Conservation (phyloP, 2,888 invertebrate species). For the Polyommatus icarus region DNA sequence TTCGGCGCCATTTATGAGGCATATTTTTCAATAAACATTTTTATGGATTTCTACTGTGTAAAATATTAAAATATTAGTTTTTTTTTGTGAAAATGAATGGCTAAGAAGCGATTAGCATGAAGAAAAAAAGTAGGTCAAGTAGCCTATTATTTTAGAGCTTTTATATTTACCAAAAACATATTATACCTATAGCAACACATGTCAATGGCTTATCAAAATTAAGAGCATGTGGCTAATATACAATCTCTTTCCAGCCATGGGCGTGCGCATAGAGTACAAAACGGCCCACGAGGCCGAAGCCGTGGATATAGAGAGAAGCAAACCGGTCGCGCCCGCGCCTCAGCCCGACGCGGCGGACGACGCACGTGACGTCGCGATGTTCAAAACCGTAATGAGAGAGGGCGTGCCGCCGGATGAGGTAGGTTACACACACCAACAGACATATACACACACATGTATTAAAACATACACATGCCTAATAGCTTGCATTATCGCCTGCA, state of each 20-base stretch:
- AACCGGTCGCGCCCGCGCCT: constrained; percentile 55
- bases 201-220: neutral
- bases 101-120: too few relatives aligned
- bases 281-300: constrained; percentile 93
- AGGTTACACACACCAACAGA: neutral
- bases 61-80: too few relatives aligned
- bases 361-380: constrained; percentile 44
- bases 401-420: constrained; percentile 54
- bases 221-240: neutral
- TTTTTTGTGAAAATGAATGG: too few relatives aligned
- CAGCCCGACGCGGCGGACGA: constrained; percentile 50
- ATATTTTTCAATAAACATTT: too few relatives aligned
- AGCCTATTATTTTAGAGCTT: too few relatives aligned
- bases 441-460: neutral
- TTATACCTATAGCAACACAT: neutral
- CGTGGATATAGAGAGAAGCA: constrained; percentile 81
- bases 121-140: too few relatives aligned
- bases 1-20: too few relatives aligned
- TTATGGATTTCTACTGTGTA: too few relatives aligned
- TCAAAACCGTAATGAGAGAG: constrained; percentile 46
- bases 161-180: too few relatives aligned
- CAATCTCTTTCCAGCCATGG: constrained; percentile 61
- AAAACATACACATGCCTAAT: neutral
- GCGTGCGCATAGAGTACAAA: constrained; percentile 89
- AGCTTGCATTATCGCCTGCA: neutral